Evolutionary conservation across 2,113 vertebrate species (phyloP).

Genomic region (Nansenia antarctica): DNA sequence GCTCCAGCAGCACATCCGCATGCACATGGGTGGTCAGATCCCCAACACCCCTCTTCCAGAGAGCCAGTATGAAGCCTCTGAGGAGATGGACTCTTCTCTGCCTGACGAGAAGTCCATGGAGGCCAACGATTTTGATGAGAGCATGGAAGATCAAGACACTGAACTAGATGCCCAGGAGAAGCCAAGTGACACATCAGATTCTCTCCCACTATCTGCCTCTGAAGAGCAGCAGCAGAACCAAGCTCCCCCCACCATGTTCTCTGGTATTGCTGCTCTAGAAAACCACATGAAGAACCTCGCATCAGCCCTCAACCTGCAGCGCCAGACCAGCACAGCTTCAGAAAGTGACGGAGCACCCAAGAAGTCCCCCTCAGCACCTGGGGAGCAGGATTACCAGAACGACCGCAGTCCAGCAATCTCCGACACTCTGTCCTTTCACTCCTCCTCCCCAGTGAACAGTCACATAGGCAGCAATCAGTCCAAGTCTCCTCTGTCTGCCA

Average conservation of each 20-base stretch:
- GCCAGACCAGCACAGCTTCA: conserved; percentile 85
- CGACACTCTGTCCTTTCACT: conserved; percentile 77
- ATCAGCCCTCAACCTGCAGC: conserved; percentile 78
- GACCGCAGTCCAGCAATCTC: conserved; percentile 82
- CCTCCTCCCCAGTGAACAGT: conserved; percentile 83
- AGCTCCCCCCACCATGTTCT: conserved; percentile 57
- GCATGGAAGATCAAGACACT: conserved; percentile 74
- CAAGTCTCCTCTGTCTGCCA: conserved; percentile 78
- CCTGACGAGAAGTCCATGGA: conserved; percentile 71
- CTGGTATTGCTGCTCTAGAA: conserved; percentile 73
- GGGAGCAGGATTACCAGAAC: conserved; percentile 84
- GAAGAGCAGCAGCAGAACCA: conserved; percentile 67
- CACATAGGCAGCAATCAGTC: conserved; percentile 73
- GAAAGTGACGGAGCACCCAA: conserved; percentile 86
- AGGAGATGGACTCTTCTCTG: conserved; percentile 61
- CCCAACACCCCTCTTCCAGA: conserved; percentile 89
- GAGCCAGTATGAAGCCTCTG: conserved; percentile 72
- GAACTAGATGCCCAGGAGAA: conserved; percentile 75
- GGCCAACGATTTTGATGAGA: conserved; percentile 63
- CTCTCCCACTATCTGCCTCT: conserved; percentile 28
- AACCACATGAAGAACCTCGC: conserved; percentile 80
- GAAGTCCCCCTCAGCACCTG: conserved; percentile 72
- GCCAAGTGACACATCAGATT: conserved; percentile 51
- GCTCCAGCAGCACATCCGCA: conserved; percentile 96
- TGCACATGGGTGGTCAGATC: conserved; percentile 98